phyloP scores from a whole-genome alignment of 2,888 invertebrate genomes.

The Oxyteleia sp. region DNA sequence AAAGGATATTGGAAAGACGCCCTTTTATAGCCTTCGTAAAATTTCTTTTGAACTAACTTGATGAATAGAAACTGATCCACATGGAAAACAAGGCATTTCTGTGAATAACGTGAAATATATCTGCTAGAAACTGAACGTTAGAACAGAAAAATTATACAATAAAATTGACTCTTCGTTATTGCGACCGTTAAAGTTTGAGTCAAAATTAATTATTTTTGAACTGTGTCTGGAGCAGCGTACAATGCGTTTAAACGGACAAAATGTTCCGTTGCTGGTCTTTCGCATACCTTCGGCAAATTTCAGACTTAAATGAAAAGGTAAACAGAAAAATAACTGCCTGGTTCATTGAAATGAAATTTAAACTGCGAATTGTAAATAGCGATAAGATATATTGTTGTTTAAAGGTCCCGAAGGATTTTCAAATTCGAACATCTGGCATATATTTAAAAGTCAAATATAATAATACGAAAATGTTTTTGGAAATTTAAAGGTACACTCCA shows the following conservation, averaged over 20 bases:
- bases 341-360: neutral
- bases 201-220: neutral
- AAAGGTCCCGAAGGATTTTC: conserved; percentile 1
- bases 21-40: too few relatives aligned
- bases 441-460: conserved; percentile 25
- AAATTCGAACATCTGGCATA: neutral
- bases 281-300: conserved; percentile 7
- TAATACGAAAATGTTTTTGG: conserved; percentile 13
- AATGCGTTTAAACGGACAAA: neutral
- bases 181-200: conserved; percentile 5
- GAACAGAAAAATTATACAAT: neutral
- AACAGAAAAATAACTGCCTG: neutral
- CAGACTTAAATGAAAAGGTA: neutral
- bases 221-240: neutral
- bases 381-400: conserved; percentile 13
- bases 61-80: too few relatives aligned
- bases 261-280: neutral
- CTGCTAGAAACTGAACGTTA: neutral
- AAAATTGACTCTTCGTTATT: neutral
- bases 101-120: neutral
- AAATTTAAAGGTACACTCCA: conserved; percentile 20
- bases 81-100: neutral
- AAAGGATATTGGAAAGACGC: too few relatives aligned
- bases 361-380: conserved; percentile 5
- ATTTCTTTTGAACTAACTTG: too few relatives aligned